Base-by-base conservation (phyloP, 2,797 vertebrate genomes). In the Calcarius lapponicus region DNA sequence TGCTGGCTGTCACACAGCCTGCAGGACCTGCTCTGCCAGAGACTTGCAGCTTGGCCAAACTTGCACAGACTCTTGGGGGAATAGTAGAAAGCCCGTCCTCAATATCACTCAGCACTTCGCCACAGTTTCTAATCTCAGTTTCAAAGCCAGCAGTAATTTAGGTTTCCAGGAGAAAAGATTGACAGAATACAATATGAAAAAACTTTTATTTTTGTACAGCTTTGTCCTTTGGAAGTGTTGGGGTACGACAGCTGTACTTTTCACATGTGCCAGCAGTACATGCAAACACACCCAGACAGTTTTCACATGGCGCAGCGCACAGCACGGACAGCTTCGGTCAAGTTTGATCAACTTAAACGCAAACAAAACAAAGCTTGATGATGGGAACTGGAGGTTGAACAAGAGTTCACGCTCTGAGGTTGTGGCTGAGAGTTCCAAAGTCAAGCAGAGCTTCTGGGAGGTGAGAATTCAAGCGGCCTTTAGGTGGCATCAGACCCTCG, bases 401-500 rank as follows among this genome's bases (percentile, higher is more conserved):
- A 8, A 42, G 80, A 24, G 57, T 25, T 72, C 28, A 6, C 13
- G 0, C 50, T 36, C 32, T 15, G 43, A 34, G 74, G 25, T 7
- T 11, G 20, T 10, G n/a, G 6, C 3, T 25, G 3, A 13, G 29
- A 34, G 36, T 47, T 57, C 36, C 20, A 0, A 18, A 65, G 40
- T 25, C n/a, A 21, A 58, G 8, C 31, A 2, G n/a, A 31, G 29
- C 54, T 56, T 70, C 40, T 21, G 51, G 20, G 19, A 67, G 48
- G 32, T 24, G 60, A 45, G 50, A 42, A 73, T 70, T 31, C 56
- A 19, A 17, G 36, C 18, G 13, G 94, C 95, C 97, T 43, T 91
- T 95, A 95, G 97, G 47, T 95, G 97, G 97, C 97, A 86, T 50
- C 88, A 83, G 48, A 20, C 45, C 7, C 65, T 75, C 66, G 20